Evolutionary conservation across 2,113 vertebrate species (phyloP).

Genomic region (Alces alces): DNA sequence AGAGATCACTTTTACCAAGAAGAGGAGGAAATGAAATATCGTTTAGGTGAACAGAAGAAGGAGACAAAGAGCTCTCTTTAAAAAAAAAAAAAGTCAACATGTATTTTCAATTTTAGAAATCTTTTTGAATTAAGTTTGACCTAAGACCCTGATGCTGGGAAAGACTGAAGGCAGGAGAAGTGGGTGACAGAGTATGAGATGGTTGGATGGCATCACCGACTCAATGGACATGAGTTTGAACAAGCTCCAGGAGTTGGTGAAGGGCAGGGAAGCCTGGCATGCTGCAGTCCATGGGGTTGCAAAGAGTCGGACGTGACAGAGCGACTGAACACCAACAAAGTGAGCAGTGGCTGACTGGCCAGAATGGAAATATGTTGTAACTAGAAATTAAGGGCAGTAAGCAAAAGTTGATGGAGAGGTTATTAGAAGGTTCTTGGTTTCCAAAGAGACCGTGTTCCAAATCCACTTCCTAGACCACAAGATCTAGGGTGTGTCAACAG

Average conservation of each 20-base stretch:
- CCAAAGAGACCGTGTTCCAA: neutral
- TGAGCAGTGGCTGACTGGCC: neutral
- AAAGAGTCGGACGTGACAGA: neutral
- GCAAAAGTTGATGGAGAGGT: neutral
- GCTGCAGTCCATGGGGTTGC: neutral
- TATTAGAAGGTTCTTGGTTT: neutral
- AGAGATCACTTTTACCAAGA: neutral
- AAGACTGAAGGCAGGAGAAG: neutral
- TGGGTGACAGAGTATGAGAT: neutral
- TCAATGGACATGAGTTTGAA: neutral
- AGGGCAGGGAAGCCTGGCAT: neutral
- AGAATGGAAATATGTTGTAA: neutral
- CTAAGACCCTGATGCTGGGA: neutral
- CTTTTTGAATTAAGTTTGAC: neutral
- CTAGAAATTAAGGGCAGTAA: neutral
- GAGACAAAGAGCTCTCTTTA: neutral
- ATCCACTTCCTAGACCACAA: neutral
- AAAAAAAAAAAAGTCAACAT: neutral
- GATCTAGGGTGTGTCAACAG: neutral
- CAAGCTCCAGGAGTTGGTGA: neutral
- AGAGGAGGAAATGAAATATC: neutral
- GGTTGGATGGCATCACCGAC: neutral
- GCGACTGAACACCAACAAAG: neutral
- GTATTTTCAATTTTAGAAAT: neutral
- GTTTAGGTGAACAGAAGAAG: neutral